Percentiles rank a stretch among this genome's conserved stretches.
phyloP scores from a whole-genome alignment of 92 coral and sea anemone genomes.

The Porites evermanni region DNA sequence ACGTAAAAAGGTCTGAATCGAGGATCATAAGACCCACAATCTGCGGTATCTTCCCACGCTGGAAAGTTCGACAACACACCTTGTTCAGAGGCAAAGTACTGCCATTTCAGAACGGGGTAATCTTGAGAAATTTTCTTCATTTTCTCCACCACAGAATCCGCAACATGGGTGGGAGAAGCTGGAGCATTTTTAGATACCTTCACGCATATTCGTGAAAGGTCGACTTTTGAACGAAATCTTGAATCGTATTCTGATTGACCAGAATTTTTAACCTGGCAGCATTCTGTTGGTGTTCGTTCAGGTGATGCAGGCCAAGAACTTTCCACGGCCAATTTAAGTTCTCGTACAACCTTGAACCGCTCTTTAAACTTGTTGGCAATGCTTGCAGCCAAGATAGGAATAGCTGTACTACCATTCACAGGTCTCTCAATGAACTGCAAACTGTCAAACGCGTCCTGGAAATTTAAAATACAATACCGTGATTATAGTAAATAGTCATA shows the following conservation, averaged over 20 bases:
- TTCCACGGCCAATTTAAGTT: conserved; percentile 54
- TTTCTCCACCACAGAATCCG: conserved; percentile 24
- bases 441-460: conserved; percentile 54
- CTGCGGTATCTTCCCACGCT: conserved; percentile 27
- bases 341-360: conserved; percentile 26
- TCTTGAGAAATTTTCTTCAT: conserved; percentile 34
- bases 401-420: conserved; percentile 42
- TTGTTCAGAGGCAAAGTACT: conserved; percentile 74
- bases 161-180: conserved; percentile 29
- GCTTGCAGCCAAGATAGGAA: conserved; percentile 28
- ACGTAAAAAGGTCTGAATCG: conserved; percentile 70
- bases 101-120: conserved; percentile 56
- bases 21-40: conserved; percentile 59
- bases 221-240: conserved; percentile 61
- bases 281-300: conserved; percentile 31
- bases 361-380: conserved; percentile 56
- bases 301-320: conserved; percentile 37
- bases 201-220: conserved; percentile 41
- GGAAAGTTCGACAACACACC: conserved; percentile 57
- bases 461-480: not conserved
- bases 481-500: no score
- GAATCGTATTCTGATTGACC: conserved; percentile 50
- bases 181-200: conserved; percentile 36
- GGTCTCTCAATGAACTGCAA: conserved; percentile 30
- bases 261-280: conserved; percentile 51